phyloP scores from a whole-genome alignment of 2,888 invertebrate genomes.

The Seladonia tumulorum region DNA sequence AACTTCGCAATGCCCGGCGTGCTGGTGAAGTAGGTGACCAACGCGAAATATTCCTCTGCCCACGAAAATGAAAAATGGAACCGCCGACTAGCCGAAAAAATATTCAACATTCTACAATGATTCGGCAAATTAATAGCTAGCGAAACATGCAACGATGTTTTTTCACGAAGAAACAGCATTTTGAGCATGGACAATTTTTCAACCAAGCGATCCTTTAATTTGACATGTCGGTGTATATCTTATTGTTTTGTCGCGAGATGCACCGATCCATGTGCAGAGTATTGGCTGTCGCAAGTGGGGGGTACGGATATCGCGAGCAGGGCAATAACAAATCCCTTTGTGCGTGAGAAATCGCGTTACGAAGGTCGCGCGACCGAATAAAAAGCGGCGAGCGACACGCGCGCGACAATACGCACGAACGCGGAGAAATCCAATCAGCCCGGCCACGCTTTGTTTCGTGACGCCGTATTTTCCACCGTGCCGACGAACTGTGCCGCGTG shows the following conservation, averaged over 20 bases:
- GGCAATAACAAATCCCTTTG: constrained; percentile 8
- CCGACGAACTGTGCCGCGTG: constrained; percentile 40
- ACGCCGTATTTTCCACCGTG: constrained; percentile 36
- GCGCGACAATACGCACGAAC: constrained; percentile 15
- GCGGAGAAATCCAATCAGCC: constrained; percentile 51
- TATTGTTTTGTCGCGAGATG: not conserved
- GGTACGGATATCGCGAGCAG: not conserved
- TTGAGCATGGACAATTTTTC: no score
- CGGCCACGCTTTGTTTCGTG: constrained; percentile 50
- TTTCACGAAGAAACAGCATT: no score
- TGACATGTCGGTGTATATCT: not conserved
- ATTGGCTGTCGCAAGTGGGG: not conserved
- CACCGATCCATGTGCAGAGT: not conserved
- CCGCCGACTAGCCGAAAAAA: not conserved
- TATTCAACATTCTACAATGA: not conserved
- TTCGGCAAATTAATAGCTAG: not conserved
- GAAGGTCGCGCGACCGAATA: constrained; percentile 17
- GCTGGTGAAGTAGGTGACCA: not conserved
- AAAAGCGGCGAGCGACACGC: constrained; percentile 10
- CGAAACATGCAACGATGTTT: no score
- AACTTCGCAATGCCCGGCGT: not conserved
- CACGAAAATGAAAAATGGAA: not conserved
- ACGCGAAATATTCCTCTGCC: not conserved
- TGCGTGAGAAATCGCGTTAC: constrained; percentile 12
- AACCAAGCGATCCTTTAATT: no score